These are phyloP conservation scores for Leptopilina syphax DNA, from an alignment of 2,888 invertebrate species.

Conservation along the genomic window DNA sequence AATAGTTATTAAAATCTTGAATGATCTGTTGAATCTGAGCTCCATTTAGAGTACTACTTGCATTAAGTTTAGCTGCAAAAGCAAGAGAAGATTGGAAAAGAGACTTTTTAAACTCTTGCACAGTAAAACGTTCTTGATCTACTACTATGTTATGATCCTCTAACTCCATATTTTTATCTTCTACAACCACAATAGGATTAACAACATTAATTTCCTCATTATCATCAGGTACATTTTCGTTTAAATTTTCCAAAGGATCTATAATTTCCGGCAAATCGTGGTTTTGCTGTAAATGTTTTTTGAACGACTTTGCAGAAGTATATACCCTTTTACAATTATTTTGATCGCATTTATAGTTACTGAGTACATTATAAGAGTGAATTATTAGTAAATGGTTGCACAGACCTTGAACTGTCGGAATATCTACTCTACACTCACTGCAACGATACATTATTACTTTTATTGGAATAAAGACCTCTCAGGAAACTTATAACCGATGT, in stretches of 20 bases:
- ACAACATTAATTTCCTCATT: background rate
- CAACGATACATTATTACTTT: background rate
- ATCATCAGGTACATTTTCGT: too few relatives aligned
- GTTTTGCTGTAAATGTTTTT: slow-evolving; percentile 18
- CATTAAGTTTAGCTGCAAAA: background rate
- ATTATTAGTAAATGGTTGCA: background rate
- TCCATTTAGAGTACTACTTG: background rate
- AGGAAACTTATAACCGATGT: too few relatives aligned
- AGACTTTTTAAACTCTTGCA: too few relatives aligned
- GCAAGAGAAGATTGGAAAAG: background rate
- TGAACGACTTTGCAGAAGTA: background rate
- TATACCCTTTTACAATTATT: background rate
- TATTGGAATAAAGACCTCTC: too few relatives aligned
- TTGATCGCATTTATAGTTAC: slow-evolving; percentile 15
- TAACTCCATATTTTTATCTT: background rate
- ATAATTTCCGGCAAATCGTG: too few relatives aligned
- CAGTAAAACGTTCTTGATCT: too few relatives aligned
- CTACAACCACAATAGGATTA: background rate
- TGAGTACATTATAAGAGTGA: background rate
- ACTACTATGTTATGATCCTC: background rate
- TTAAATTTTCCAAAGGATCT: too few relatives aligned
- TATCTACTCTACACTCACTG: background rate
- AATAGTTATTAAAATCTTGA: background rate
- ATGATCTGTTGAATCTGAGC: background rate
- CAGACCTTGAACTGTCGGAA: background rate